Evolutionary conservation across 1,140 invertebrate genomes (phyloP), one percentile per base, ranked within the genome.

Genomic region (Propsilocerus akamusi): DNA sequence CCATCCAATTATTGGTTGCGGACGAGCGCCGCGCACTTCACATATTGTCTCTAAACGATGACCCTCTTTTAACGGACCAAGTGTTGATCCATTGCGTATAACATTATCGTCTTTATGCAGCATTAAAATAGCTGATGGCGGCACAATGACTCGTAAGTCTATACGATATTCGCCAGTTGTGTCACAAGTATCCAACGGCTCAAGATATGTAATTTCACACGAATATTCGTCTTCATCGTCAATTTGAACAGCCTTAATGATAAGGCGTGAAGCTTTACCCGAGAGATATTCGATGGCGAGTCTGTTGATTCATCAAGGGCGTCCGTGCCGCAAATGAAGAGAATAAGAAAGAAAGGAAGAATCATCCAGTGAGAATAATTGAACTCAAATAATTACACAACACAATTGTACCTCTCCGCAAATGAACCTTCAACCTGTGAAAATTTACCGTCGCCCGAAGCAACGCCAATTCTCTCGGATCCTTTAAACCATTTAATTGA

Each of bases 401-500:
- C 7, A 7, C 8, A 17, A 41, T 14, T 26, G 26, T 46, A 51
- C 49, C 49, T 32, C 26, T 32, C 49, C 28, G 10, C 12, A 32
- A 20, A 48, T 23, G 17, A 25, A 37, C 47, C 28, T 10, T 51
- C 50, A 25, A 51, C 28, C 25, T 51, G 47, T 14, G 24, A 4
- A 24, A 47, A 24, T 48, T 76, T 74, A 25, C 75, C 78, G 26
- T 77, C 73, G 52, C 83, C 83, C 55, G 84, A 84, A 68, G 85
- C 86, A 51, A 90, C 83, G 65, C 83, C 89, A 52, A 91, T 86
- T 47, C 87, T 71, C 50, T 75, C 73, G 48, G 81, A 76, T 37
- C 80, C 82, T 55, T 82, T 80, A 65, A 90, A 91, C 86, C 86
- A 92, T 67, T 91, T 90, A 57, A 91, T 80, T 59, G 82, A 88